Evolutionary conservation across 2,888 invertebrate species (phyloP).

Genomic region (Pilophorus perplexus): DNA sequence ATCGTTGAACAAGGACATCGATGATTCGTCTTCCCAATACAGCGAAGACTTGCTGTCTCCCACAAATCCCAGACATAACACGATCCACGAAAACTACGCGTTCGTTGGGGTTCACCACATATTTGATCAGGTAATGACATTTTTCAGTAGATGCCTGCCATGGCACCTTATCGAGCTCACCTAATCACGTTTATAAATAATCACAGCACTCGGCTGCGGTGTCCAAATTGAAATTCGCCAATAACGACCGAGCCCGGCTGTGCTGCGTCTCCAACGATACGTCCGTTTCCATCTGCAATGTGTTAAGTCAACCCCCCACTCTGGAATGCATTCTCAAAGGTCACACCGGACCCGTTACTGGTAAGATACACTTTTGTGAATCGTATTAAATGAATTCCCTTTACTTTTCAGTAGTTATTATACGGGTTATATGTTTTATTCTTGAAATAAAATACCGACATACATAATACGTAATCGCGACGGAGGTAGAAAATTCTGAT

Average conservation of each 20-base stretch:
- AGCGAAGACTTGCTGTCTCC: not conserved
- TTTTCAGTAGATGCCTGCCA: too few relatives aligned
- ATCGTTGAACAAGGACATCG: not conserved
- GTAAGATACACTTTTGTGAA: slow-evolving; percentile 58
- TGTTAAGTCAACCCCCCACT: slow-evolving; percentile 64
- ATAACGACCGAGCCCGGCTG: slow-evolving; percentile 75
- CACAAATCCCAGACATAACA: slow-evolving; percentile 49
- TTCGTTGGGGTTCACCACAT: slow-evolving; percentile 85
- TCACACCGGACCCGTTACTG: slow-evolving; percentile 70
- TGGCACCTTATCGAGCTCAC: too few relatives aligned
- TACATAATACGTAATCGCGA: too few relatives aligned
- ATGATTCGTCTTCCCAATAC: slow-evolving; percentile 2
- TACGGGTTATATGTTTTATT: too few relatives aligned
- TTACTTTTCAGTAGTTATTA: too few relatives aligned
- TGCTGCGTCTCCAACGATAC: slow-evolving; percentile 80
- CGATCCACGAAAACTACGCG: slow-evolving; percentile 79
- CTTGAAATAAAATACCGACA: too few relatives aligned
- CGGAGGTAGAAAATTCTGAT: too few relatives aligned
- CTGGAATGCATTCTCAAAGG: slow-evolving; percentile 71
- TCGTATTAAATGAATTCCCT: too few relatives aligned
- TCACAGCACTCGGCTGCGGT: slow-evolving; percentile 66
- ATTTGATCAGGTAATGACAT: slow-evolving; percentile 79
- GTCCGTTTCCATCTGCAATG: slow-evolving; percentile 73
- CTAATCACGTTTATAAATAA: too few relatives aligned
- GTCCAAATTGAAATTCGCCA: slow-evolving; percentile 77